Evolutionary conservation across 2,888 invertebrate species (phyloP).

Genomic region (Mylabris sibirica): DNA sequence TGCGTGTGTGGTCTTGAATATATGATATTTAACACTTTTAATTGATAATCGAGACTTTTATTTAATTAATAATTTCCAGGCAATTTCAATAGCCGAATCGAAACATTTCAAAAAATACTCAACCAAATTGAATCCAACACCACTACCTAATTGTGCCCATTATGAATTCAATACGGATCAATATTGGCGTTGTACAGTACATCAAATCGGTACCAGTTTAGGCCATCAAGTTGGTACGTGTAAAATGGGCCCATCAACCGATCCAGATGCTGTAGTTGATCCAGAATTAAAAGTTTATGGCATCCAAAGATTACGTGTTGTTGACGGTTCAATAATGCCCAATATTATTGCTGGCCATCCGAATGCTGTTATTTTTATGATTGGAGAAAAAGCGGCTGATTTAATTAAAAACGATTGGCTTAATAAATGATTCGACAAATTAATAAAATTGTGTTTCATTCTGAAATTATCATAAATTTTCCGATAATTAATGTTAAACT

Average conservation of each 20-base stretch:
- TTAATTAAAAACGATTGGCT: slow-evolving; percentile 63
- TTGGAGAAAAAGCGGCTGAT: slow-evolving; percentile 67
- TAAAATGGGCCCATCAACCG: slow-evolving; percentile 61
- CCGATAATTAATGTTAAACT: not conserved
- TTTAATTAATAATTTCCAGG: slow-evolving; percentile 56
- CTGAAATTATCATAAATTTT: slow-evolving; percentile 14
- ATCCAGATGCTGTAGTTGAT: slow-evolving; percentile 63
- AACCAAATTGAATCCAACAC: slow-evolving; percentile 64
- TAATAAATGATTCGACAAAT: slow-evolving; percentile 11
- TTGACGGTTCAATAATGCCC: slow-evolving; percentile 69
- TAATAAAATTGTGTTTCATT: not conserved
- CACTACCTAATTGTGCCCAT: slow-evolving; percentile 74
- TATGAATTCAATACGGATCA: slow-evolving; percentile 69
- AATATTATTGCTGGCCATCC: slow-evolving; percentile 66
- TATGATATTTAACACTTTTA: too few relatives aligned
- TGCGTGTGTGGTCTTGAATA: not conserved
- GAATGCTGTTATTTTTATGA: slow-evolving; percentile 67
- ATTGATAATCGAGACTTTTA: not conserved
- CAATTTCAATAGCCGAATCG: slow-evolving; percentile 64
- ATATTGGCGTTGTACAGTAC: slow-evolving; percentile 79
- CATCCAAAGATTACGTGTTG: slow-evolving; percentile 64
- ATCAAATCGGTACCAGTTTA: slow-evolving; percentile 74
- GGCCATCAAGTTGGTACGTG: slow-evolving; percentile 72
- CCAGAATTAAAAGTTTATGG: slow-evolving; percentile 63
- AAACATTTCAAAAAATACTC: slow-evolving; percentile 65